Evolutionary conservation across 2,888 invertebrate species (phyloP), one percentile per base, ranked within the genome.

Genomic region (Euplexia lucipara): DNA sequence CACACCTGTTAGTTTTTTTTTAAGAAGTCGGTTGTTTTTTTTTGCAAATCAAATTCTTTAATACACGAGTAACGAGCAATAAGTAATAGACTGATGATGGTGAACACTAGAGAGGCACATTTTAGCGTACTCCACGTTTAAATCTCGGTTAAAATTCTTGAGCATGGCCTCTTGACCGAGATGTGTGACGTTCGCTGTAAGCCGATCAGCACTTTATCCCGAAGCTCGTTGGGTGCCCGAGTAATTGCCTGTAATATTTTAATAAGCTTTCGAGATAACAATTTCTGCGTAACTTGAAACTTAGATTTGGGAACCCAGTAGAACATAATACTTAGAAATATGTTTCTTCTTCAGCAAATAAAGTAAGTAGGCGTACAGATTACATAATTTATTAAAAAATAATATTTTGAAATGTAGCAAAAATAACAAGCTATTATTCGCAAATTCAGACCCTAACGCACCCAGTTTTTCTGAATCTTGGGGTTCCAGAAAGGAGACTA

Each of bases 171-270:
- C 76, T 76, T 76, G 76, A 75, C 70, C 79, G 65, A 65, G 42
- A 63, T 73, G 75, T 76, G 60, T 57, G 63, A 57, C 48, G 71
- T 53, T 57, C 64, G 34, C 66, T 39, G 74, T 65, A 65, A 70
- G 52, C 64, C 64, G 56, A 73, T 70, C 77, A 70, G 59, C 65
- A 64, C 52, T 71, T 71, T 71, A 76, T 57, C 35, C 44, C 35
- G 14, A 51, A 56, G 32, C 64, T 71, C 49, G 52, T 52, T 61
- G 48, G 59, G 42, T 63, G 54, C 74, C 62, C 51, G 39, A 56
- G 57, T 75, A 75, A 72, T 75, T 75, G 69, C 47, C 53, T 74
- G 48, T 75, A 74, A 78, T 75, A 74, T 75, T 78, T 75, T 74
- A 74, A 78, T 78, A 78, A 64, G 58, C 45, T 16, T 26, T 32